phyloP scores from a whole-genome alignment of 2,113 vertebrate genomes.

The Scartelaos histophorus region DNA sequence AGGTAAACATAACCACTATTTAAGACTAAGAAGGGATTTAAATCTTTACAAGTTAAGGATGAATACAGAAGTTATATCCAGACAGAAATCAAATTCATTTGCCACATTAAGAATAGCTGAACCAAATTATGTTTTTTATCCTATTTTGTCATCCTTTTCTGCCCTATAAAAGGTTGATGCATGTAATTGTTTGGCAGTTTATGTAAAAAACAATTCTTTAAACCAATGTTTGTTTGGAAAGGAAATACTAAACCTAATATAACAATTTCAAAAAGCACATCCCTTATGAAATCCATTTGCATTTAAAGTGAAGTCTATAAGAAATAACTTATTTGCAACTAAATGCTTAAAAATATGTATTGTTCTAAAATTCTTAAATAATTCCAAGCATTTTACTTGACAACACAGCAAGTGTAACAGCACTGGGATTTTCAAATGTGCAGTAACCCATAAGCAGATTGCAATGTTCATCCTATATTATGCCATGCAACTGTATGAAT shows the following conservation, averaged over 20 bases:
- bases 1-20: conserved; percentile 16
- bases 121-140: background rate
- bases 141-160: background rate
- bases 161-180: conserved; percentile 12
- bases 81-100: conserved; percentile 42
- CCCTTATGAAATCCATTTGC: conserved; percentile 24
- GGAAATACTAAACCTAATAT: conserved; percentile 13
- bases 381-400: conserved; percentile 68
- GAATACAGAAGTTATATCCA: conserved; percentile 29
- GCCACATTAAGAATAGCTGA: conserved; percentile 19
- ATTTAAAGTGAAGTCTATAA: conserved; percentile 44
- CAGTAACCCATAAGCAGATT: conserved; percentile 80
- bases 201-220: conserved; percentile 11
- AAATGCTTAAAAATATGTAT: conserved; percentile 47
- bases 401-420: conserved; percentile 76
- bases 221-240: conserved; percentile 35
- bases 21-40: background rate
- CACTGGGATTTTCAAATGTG: conserved; percentile 80
- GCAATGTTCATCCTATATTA: conserved; percentile 80
- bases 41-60: conserved; percentile 31
- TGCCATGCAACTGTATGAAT: conserved; percentile 87
- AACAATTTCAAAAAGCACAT: conserved; percentile 20
- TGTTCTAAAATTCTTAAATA: conserved; percentile 52
- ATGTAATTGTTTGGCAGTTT: conserved; percentile 49
- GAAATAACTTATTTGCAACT: conserved; percentile 23